These are phyloP conservation scores for Hippocampus mohnikei DNA, from an alignment of 2,113 vertebrate genomes.

Conservation along the genomic window DNA sequence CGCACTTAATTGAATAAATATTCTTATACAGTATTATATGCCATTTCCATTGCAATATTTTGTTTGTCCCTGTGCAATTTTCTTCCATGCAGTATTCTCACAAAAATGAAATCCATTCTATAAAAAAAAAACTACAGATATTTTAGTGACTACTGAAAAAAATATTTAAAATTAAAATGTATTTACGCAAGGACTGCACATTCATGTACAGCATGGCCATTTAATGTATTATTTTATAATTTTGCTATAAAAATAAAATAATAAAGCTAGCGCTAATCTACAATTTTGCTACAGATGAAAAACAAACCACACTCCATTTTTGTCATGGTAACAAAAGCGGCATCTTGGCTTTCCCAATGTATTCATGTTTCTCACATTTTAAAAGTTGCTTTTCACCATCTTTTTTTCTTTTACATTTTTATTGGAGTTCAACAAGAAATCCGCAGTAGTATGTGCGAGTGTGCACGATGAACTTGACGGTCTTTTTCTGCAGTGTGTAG, in stretches of 20 bases:
- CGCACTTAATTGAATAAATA: conserved; percentile 81
- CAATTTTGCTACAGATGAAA: neutral
- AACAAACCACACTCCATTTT: neutral
- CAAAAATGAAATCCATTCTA: neutral
- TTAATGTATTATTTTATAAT: neutral
- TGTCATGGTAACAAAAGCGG: neutral
- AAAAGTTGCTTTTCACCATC: neutral
- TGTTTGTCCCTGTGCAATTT: conserved; percentile 28
- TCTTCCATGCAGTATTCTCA: conserved; percentile 1
- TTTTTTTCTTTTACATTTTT: neutral
- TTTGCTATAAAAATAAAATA: neutral
- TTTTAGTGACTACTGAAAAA: neutral
- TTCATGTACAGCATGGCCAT: neutral
- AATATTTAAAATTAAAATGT: neutral
- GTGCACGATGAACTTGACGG: conserved; percentile 36
- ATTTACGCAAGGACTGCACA: neutral
- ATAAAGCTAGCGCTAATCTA: neutral
- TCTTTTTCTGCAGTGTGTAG: conserved; percentile 43
- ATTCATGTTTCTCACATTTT: neutral
- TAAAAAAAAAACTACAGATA: neutral
- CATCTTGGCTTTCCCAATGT: too few species aligned
- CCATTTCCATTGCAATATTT: conserved; percentile 51
- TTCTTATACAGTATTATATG: conserved; percentile 75
- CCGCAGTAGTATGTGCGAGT: conserved; percentile 22
- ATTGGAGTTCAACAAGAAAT: neutral